Evolutionary conservation across 2,113 vertebrate genomes (phyloP).

Genomic region (human): DNA sequence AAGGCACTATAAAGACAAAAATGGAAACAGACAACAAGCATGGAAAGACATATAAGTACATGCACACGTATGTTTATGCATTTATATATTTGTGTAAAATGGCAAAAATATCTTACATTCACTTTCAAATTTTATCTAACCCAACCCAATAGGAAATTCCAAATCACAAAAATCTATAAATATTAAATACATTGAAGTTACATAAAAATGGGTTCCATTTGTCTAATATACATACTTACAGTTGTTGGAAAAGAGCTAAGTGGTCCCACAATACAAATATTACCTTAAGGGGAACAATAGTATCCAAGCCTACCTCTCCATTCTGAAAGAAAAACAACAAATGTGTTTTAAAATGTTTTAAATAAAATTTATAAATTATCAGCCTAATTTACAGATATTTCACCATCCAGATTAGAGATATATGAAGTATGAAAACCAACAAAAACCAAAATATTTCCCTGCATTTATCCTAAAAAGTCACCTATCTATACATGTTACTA

Average conservation of each 20-base stretch:
- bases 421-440: background rate
- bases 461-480: background rate
- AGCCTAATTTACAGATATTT: conserved; percentile 34
- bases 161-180: background rate
- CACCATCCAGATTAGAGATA: background rate
- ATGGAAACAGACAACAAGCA: conserved; percentile 17
- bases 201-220: background rate
- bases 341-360: conserved; percentile 31
- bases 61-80: rapidly evolving
- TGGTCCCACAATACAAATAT: conserved; percentile 69
- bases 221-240: conserved; percentile 71
- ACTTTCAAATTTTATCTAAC: background rate
- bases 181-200: background rate
- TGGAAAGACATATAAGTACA: background rate
- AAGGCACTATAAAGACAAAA: conserved; percentile 87
- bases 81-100: background rate
- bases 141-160: background rate
- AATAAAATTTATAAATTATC: background rate
- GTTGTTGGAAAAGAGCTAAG: conserved; percentile 40
- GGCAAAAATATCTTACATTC: background rate
- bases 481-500: background rate
- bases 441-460: background rate
- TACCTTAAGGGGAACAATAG: conserved; percentile 80
- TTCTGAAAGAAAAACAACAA: conserved; percentile 88
- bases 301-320: conserved; percentile 89